A percentile compares a stretch with the other conserved stretches of the same genome.
These are phyloP conservation scores for Apis mellifera DNA, from an alignment of 1,140 invertebrate species.

Conservation along the genomic window Amel_HAv3.1 CM009936.2:17228001-17228500, in stretches of 20 bases:
- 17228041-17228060: constrained; percentile 79
- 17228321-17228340: constrained; percentile 71
- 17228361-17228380: constrained; percentile 21
- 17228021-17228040: background rate
- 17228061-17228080: constrained; percentile 78
- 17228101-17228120: constrained; percentile 77
- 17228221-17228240: background rate
- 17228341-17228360: constrained; percentile 32
- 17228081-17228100: constrained; percentile 78
- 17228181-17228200: constrained; percentile 35
- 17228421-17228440: too few species aligned
- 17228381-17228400: too few species aligned
- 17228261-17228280: constrained; percentile 78
- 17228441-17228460: too few species aligned
- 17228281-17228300: constrained; percentile 76
- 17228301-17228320: constrained; percentile 46
- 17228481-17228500: too few species aligned
- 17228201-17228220: constrained; percentile 10
- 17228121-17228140: constrained; percentile 78
- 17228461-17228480: too few species aligned
- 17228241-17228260: constrained; percentile 68
- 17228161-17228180: constrained; percentile 67
- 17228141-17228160: constrained; percentile 74
- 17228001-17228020: constrained; percentile 35
- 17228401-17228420: too few species aligned